Evolutionary conservation across 1,140 invertebrate genomes (phyloP).

Genomic region (Drosophila nigromelanica): DNA sequence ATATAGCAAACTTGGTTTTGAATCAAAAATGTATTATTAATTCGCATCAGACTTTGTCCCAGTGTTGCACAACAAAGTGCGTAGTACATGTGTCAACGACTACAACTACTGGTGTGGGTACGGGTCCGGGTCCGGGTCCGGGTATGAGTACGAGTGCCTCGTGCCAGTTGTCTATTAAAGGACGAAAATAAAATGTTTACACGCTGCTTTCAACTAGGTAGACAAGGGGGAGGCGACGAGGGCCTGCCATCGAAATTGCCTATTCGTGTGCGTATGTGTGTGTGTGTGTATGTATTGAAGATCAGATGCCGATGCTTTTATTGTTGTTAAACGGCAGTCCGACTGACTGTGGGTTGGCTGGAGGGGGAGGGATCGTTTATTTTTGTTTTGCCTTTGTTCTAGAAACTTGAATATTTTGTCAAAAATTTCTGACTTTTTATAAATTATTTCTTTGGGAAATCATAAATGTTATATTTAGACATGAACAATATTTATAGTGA

Average conservation of each 20-base stretch:
- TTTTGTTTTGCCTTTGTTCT: constrained; percentile 36
- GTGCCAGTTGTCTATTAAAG: not conserved
- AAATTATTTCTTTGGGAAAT: constrained; percentile 59
- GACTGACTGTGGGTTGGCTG: constrained; percentile 1
- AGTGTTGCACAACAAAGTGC: no score
- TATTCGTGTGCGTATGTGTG: not conserved
- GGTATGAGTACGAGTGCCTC: no score
- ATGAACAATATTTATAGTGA: constrained; percentile 63
- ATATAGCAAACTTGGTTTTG: no score
- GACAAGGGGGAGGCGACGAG: not conserved
- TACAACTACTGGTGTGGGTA: not conserved
- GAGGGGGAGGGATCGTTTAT: constrained; percentile 14
- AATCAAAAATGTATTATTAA: no score
- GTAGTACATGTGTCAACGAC: no score
- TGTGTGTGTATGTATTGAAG: not conserved
- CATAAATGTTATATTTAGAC: constrained; percentile 69
- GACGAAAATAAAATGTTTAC: not conserved
- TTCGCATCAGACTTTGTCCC: no score
- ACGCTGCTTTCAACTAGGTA: not conserved
- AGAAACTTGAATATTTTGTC: constrained; percentile 49
- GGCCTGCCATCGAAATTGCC: not conserved
- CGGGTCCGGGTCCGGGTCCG: not conserved
- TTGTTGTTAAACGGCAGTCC: constrained; percentile 16
- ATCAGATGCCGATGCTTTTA: constrained; percentile 13
- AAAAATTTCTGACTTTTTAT: constrained; percentile 54